These are phyloP conservation scores for Altica lythri DNA, from an alignment of 2,888 invertebrate species.

Conservation along the genomic window DNA sequence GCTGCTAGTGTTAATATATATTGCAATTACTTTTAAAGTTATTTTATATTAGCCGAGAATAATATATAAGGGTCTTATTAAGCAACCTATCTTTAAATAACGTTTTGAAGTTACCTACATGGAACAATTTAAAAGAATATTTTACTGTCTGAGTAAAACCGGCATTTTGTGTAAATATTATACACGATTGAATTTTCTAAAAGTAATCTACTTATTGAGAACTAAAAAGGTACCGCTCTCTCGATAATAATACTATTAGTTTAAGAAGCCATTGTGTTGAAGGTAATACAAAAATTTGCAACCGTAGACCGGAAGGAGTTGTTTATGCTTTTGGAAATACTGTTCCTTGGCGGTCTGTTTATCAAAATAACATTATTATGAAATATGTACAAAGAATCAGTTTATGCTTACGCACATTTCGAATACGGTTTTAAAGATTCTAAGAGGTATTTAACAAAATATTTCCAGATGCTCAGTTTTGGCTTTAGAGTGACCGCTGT, in stretches of 20 bases:
- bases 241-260: constrained; percentile 34
- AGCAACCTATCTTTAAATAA: no score
- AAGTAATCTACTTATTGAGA: constrained; percentile 32
- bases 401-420: constrained; percentile 34
- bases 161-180: constrained; percentile 5
- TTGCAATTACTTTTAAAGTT: no score
- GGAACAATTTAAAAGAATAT: no score
- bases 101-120: no score
- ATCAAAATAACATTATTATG: constrained; percentile 43
- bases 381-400: constrained; percentile 35
- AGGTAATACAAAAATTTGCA: constrained; percentile 28
- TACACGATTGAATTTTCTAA: constrained; percentile 26
- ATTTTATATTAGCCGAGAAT: no score
- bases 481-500: constrained; percentile 16
- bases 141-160: no score
- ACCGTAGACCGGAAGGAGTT: constrained; percentile 40
- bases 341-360: constrained; percentile 39
- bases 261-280: constrained; percentile 29
- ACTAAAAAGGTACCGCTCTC: constrained; percentile 30
- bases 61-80: no score
- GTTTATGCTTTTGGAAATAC: constrained; percentile 39
- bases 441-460: constrained; percentile 26
- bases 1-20: no score
- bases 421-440: constrained; percentile 24
- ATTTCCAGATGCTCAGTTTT: constrained; percentile 29